Conservation (phyloP, 2,113 vertebrate genomes). For the Gobius niger region DNA sequence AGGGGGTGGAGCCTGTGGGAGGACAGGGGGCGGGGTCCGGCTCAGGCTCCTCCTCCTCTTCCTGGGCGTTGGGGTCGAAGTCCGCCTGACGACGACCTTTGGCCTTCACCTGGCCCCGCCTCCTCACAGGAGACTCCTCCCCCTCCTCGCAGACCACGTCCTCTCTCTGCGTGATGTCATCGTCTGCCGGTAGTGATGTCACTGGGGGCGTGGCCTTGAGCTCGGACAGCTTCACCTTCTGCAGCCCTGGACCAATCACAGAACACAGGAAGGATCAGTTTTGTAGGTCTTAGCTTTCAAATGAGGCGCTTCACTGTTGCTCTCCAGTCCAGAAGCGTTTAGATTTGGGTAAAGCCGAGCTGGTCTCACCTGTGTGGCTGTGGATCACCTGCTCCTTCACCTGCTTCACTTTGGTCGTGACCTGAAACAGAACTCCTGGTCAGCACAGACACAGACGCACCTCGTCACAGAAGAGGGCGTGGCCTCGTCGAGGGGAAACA, state of each 20-base stretch:
- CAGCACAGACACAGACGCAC: too few relatives aligned
- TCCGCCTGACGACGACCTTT: conserved; percentile 84
- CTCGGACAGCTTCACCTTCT: conserved; percentile 81
- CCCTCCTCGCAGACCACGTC: conserved; percentile 7
- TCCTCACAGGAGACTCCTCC: conserved; percentile 18
- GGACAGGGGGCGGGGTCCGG: conserved; percentile 54
- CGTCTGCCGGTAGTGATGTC: conserved; percentile 59
- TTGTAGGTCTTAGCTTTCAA: too few relatives aligned
- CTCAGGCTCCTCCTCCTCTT: conserved; percentile 77
- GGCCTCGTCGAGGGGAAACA: too few relatives aligned
- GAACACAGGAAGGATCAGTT: not conserved
- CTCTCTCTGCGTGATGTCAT: conserved; percentile 79
- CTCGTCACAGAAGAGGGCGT: too few relatives aligned
- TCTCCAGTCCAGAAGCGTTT: too few relatives aligned
- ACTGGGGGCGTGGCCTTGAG: conserved; percentile 71
- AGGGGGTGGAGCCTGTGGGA: conserved; percentile 69
- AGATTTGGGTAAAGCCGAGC: too few relatives aligned
- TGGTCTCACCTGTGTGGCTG: conserved; percentile 81
- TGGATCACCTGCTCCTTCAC: conserved; percentile 85
- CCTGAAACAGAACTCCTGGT: conserved; percentile 80
- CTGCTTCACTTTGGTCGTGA: conserved; percentile 92
- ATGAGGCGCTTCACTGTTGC: too few relatives aligned
- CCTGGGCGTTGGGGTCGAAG: conserved; percentile 77
- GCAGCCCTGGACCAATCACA: conserved; percentile 73
- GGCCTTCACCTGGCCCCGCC: conserved; percentile 65